Percentiles rank a stretch among this genome's conserved stretches.
Conservation (phyloP, 1,140 invertebrate species). For the Campoletis sonorensis region DNA sequence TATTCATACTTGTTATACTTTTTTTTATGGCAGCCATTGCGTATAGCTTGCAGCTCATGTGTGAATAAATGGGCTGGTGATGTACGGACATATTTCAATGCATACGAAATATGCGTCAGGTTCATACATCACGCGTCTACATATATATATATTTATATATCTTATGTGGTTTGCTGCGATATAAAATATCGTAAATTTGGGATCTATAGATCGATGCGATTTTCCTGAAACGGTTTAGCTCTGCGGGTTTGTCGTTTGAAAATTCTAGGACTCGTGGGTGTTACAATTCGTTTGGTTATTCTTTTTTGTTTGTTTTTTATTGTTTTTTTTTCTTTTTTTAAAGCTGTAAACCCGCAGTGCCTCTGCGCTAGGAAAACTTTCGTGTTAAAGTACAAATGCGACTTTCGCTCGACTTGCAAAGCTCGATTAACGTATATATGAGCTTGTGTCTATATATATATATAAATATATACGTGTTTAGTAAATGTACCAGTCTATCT, state of each 20-base stretch:
- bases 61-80: slow-evolving; percentile 38
- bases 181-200: slow-evolving; percentile 18
- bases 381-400: slow-evolving; percentile 35
- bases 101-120: slow-evolving; percentile 37
- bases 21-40: not conserved
- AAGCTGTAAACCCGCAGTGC: not conserved
- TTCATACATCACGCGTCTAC: not conserved
- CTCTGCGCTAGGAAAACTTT: slow-evolving; percentile 26
- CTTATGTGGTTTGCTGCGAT: not conserved
- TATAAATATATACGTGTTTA: not conserved
- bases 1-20: slow-evolving; percentile 2
- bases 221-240: slow-evolving; percentile 6
- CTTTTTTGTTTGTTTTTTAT: too few species aligned
- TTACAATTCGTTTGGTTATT: slow-evolving; percentile 1
- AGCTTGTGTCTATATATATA: too few species aligned
- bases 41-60: not conserved
- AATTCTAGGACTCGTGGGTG: slow-evolving; percentile 3
- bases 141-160: slow-evolving; percentile 16
- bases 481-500: not conserved
- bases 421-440: slow-evolving; percentile 35
- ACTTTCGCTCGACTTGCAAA: slow-evolving; percentile 27
- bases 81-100: slow-evolving; percentile 39
- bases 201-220: slow-evolving; percentile 25
- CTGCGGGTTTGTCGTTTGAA: not conserved
- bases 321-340: too few species aligned